Evolutionary conservation across 2,888 invertebrate species (phyloP), one percentile per base, ranked within the genome.

Genomic region (Nomada goodeniana): DNA sequence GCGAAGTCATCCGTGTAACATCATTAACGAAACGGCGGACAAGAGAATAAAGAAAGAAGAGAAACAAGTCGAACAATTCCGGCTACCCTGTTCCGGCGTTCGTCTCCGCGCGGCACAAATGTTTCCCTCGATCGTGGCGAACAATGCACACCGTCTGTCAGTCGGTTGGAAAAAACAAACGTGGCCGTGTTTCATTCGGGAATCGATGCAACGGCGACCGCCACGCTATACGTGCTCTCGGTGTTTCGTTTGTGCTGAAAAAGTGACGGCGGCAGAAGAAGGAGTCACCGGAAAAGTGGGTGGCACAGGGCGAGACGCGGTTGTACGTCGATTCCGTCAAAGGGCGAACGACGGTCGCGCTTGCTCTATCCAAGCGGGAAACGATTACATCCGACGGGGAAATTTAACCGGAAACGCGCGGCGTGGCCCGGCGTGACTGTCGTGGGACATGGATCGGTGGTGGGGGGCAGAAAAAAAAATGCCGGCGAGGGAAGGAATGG

Each of bases 401-500:
- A 88, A 88, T 89, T 88, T 83, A 82, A 85, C 61, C 82, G 82
- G 84, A 83, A 88, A 88, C 87, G 70, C 61, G 81, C 70, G 79
- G 53, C 10, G 57, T 76, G 72, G 87, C 60, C 63, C 59, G 76
- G 60, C 23, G 63, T 53, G 50, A 47, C 59, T 36, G 64, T 73
- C 42, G 63, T 18, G 26, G 68, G 64, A 65, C 61, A 69, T 29
- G 20, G 52, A 75, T 36, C 10, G 67, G n/a, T 15, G 1, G 50
- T 26, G 10, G 23, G n/a, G 23, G 15, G 0, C 0, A 1, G 1
- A 52, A 23, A 71, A 29, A 50, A 53, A 44, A 42, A 36, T n/a
- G 44, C 23, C 3, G 29, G 26, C 11, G 20, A 13, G 20, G 50
- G 18, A 71, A 29, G 15, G 44, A 55, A 55, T 36, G 68, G 50